Evolutionary conservation across 1,140 invertebrate species (phyloP).

Genomic region (Patella vulgata): DNA sequence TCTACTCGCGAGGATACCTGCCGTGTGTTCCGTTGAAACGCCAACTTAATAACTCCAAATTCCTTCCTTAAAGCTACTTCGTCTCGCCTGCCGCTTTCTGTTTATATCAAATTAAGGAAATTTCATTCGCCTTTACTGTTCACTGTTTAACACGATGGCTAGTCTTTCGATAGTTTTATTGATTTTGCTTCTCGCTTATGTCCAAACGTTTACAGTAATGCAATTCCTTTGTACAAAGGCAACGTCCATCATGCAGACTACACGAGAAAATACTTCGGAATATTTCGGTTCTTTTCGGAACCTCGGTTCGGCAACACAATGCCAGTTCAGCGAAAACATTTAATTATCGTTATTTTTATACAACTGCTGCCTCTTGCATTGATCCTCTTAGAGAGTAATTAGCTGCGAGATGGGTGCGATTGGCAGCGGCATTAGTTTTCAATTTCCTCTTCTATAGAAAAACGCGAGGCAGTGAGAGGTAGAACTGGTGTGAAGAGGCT

Average conservation of each 20-base stretch:
- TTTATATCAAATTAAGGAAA: conserved; percentile 23
- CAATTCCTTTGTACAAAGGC: conserved; percentile 12
- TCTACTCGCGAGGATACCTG: too few species aligned
- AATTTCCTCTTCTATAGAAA: conserved; percentile 10
- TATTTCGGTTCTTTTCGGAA: too few species aligned
- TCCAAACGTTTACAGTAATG: conserved; percentile 20
- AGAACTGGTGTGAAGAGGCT: too few species aligned
- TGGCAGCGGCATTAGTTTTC: conserved; percentile 12
- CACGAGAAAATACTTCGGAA: not conserved
- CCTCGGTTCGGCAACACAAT: not conserved
- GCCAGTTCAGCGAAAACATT: too few species aligned
- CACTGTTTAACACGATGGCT: conserved; percentile 6
- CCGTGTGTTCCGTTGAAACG: too few species aligned
- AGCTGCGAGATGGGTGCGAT: conserved; percentile 2
- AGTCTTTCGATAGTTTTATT: conserved; percentile 1
- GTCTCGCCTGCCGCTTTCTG: conserved; percentile 3
- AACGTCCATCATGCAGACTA: conserved; percentile 12
- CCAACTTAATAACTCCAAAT: too few species aligned
- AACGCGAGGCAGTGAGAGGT: not conserved
- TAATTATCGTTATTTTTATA: conserved; percentile 8
- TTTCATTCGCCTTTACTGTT: conserved; percentile 13
- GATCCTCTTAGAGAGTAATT: conserved; percentile 14
- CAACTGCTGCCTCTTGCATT: conserved; percentile 1
- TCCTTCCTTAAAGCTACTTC: too few species aligned
- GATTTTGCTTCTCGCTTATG: conserved; percentile 12